A percentile compares a stretch with the other conserved stretches of the same genome.
Evolutionary conservation across 2,113 vertebrate genomes (phyloP).

Genomic region (rat (Rattus norvegicus)): GRCr8 NC_086030.1:40166501-40167000

Average conservation of each 20-base stretch:
- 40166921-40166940: neutral
- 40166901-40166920: neutral
- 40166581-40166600: neutral
- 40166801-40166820: neutral
- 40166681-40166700: neutral
- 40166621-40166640: neutral
- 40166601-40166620: neutral
- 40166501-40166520: neutral
- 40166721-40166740: neutral
- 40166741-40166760: neutral
- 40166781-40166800: neutral
- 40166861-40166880: neutral
- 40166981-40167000: neutral
- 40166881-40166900: neutral
- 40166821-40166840: neutral
- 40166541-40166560: neutral
- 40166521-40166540: neutral
- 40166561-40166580: neutral
- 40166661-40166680: neutral
- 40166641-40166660: neutral
- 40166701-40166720: neutral
- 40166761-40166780: neutral
- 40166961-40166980: neutral
- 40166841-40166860: neutral
- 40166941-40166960: neutral